Percentiles rank a stretch among this genome's conserved stretches.
These are phyloP conservation scores for Heterodera filipjevi DNA, from an alignment of 2,888 invertebrate genomes.

Conservation along the genomic window DNA sequence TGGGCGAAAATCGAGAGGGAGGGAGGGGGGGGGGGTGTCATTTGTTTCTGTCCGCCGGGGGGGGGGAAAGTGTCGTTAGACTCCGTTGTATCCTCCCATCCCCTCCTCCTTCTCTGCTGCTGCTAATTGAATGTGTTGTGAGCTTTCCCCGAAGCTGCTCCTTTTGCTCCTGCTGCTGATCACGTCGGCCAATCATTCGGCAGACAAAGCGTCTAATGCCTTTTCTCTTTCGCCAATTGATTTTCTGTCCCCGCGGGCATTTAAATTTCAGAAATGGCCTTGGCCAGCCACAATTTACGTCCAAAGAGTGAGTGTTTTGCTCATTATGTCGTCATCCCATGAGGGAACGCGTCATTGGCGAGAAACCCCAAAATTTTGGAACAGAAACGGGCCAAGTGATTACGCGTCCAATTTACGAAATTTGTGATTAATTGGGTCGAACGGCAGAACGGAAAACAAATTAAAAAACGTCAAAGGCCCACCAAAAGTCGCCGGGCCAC, in stretches of 20 bases:
- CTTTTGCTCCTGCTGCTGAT: background rate
- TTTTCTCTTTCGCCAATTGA: background rate
- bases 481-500: no score
- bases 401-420: no score
- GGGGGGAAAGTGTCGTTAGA: background rate
- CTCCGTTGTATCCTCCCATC: background rate
- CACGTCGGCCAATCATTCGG: background rate
- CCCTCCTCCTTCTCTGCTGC: background rate
- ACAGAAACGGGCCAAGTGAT: no score
- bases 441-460: no score
- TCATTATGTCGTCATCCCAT: background rate
- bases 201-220: background rate
- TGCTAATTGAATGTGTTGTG: conserved; percentile 2
- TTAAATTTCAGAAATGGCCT: background rate
- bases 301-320: background rate
- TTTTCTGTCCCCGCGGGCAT: background rate
- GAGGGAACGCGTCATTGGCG: conserved; percentile 5
- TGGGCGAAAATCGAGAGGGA: background rate
- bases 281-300: background rate
- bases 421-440: no score
- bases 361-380: background rate
- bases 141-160: background rate
- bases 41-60: background rate
- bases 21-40: no score
- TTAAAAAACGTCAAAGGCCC: no score